Evolutionary conservation across 1,140 invertebrate species (phyloP).

Genomic region (Lerema accius): DNA sequence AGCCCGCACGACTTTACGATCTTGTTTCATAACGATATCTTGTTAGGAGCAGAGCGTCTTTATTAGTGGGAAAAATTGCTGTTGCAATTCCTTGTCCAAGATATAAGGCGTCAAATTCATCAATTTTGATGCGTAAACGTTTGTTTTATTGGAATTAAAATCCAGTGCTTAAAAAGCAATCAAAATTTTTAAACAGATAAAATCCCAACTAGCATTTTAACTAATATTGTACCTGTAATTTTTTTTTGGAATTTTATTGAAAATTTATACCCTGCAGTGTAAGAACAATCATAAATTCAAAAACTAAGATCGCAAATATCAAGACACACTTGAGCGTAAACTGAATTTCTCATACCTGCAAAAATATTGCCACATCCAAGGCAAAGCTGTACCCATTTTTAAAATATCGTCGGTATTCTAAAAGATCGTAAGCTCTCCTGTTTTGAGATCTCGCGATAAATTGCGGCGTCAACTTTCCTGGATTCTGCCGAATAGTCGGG

Average conservation of each 20-base stretch:
- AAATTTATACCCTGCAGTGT: no score
- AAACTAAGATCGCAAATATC: background rate
- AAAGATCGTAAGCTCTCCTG: conserved; percentile 27
- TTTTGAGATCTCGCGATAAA: conserved; percentile 33
- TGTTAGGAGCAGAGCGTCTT: conserved; percentile 26
- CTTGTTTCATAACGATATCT: conserved; percentile 33
- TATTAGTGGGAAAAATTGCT: conserved; percentile 26
- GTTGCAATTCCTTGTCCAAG: no score
- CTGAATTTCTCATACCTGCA: conserved; percentile 17
- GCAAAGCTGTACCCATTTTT: conserved; percentile 18
- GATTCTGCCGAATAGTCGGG: conserved; percentile 9
- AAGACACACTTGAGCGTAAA: conserved; percentile 17
- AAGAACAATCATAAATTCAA: background rate
- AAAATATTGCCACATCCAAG: conserved; percentile 19
- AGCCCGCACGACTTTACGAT: conserved; percentile 27
- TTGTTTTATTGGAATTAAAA: no score
- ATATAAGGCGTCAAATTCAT: no score
- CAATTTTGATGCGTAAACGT: no score
- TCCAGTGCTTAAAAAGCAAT: no score
- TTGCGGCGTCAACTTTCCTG: conserved; percentile 24
- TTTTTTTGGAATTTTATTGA: no score
- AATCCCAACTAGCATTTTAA: no score
- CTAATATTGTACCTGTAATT: no score
- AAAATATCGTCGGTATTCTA: conserved; percentile 20
- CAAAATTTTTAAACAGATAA: no score